Percentiles rank a stretch among this genome's conserved stretches.
Conservation (phyloP, 2,113 vertebrate species). For the Tenebrosternarchus preto region DNA sequence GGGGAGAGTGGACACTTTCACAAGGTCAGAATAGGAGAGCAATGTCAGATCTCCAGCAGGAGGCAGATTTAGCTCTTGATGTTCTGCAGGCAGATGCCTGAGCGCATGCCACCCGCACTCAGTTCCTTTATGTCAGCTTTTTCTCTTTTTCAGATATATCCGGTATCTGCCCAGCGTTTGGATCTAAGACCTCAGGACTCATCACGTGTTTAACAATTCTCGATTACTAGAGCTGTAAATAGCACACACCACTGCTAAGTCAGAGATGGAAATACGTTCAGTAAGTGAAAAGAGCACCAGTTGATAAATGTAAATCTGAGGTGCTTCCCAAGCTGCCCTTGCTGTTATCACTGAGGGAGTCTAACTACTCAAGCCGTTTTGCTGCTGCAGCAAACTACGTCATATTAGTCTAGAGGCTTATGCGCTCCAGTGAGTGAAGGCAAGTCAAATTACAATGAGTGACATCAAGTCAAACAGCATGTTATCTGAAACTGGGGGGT, state of each 20-base stretch:
- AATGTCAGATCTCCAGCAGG: background rate
- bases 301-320: background rate
- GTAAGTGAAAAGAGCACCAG: background rate
- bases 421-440: too few relatives aligned
- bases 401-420: background rate
- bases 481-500: background rate
- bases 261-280: background rate
- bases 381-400: background rate
- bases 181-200: too few relatives aligned
- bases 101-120: too few relatives aligned
- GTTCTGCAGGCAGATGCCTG: background rate
- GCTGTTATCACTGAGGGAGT: background rate
- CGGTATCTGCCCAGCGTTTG: too few relatives aligned
- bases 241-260: background rate
- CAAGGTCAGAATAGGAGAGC: conserved; percentile 16
- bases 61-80: background rate
- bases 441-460: conserved; percentile 15
- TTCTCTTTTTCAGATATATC: too few relatives aligned
- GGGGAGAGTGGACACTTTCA: background rate
- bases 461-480: conserved; percentile 1
- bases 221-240: background rate
- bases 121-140: too few relatives aligned
- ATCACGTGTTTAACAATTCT: too few relatives aligned
- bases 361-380: conserved; percentile 21
- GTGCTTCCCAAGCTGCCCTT: background rate